Evolutionary conservation across 2,797 vertebrate species (phyloP).

Genomic region (Paguma larvata): DNA sequence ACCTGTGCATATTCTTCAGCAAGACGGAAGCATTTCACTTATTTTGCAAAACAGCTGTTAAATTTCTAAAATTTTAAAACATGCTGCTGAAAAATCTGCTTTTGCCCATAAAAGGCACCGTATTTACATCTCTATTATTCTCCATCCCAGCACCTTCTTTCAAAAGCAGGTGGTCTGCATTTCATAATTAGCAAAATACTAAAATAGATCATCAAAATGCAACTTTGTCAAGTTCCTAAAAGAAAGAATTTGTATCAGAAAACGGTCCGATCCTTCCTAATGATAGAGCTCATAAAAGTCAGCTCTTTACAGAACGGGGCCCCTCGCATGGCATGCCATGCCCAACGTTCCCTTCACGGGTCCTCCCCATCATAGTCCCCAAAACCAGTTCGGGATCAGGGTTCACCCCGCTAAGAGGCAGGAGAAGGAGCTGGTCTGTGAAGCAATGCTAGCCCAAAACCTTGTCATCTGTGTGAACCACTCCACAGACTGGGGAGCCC

Average conservation of each 20-base stretch:
- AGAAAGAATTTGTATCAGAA: neutral
- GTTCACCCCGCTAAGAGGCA: neutral
- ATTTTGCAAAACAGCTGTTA: constrained; percentile 73
- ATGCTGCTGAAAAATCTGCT: constrained; percentile 62
- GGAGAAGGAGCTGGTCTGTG: neutral
- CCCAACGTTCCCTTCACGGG: neutral
- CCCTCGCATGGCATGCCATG: rapidly evolving
- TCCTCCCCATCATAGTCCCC: neutral
- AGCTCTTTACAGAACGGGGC: neutral
- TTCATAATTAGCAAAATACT: constrained; percentile 76
- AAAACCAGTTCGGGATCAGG: neutral
- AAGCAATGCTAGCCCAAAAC: neutral
- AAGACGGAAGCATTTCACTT: neutral
- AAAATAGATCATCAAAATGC: constrained; percentile 70
- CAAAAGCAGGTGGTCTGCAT: constrained; percentile 70
- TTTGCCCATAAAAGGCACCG: constrained; percentile 61
- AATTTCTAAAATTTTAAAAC: constrained; percentile 65
- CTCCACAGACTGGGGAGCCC: neutral
- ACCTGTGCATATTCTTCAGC: constrained; percentile 43
- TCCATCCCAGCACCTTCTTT: constrained; percentile 31
- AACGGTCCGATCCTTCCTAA: neutral
- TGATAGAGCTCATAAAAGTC: neutral
- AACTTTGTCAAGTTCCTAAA: constrained; percentile 46
- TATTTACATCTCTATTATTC: constrained; percentile 66
- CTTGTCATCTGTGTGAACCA: neutral